Base-by-base conservation (phyloP, 2,797 vertebrate genomes). In the Etheostoma nigrum region DNA sequence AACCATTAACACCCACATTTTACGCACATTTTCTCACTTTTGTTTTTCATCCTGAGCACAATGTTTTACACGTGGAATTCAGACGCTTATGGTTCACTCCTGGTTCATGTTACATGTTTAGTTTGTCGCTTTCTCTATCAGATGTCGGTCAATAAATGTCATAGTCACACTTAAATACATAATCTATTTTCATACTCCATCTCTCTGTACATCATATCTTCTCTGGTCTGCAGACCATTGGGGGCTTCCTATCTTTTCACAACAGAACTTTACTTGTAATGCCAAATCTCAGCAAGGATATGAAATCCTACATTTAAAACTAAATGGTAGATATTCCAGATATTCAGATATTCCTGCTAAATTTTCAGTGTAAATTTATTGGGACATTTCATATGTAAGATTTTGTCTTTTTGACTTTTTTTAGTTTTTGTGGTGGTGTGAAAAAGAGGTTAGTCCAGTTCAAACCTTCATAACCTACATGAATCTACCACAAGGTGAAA, bases 1-100 rank as follows among this genome's bases (percentile, higher is more conserved):
- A 88, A 84, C 88, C 81, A 82, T 78, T 14, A 70, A 74, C 79
- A 84, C 57, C 70, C 72, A 76, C 64, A 76, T 86, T 80, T 72
- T 67, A 78, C 54, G 58, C 86, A 90, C 89, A 72, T 74, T 48
- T 74, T 62, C 21, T 85, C 60, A 60, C 13, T 18, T 76, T 69
- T 36, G 13, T 75, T 70, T 85, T 85, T 85, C 42, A 36, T 62
- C 75, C 51, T 25, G 76, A 89, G 82, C 82, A 87, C 81, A 88
- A 72, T 27, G 33, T 80, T 81, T 75, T 65, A 58, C 42, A 10
- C 12, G 5, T 70, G 40, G 63, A 90, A 61, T 44, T 71, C 36
- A 81, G 58, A 81, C 3, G 33, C 44, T 69, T 58, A 27, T 25
- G 13, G 36, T 55, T 80, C 69, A 74, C 51, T 79, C 61, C 54